These are phyloP conservation scores for Amitus sp. DNA, from an alignment of 2,888 invertebrate genomes.

Conservation along the genomic window DNA sequence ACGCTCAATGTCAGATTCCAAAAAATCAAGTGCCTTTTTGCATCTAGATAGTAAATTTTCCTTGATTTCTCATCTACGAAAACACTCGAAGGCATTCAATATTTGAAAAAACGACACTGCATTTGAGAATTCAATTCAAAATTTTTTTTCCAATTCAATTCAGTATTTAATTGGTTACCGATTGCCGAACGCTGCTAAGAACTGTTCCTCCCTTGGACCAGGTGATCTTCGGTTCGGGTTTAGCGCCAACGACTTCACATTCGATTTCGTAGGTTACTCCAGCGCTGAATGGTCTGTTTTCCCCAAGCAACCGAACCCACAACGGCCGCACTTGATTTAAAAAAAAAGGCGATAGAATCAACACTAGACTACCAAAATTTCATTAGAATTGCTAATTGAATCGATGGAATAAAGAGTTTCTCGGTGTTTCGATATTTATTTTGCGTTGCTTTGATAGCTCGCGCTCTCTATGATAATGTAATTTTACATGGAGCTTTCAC, in stretches of 20 bases:
- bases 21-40: too few species aligned
- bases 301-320: constrained; percentile 75
- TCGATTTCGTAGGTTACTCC: constrained; percentile 77
- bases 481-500: neutral
- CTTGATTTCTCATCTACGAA: too few species aligned
- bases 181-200: constrained; percentile 75
- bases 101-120: too few species aligned
- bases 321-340: constrained; percentile 73
- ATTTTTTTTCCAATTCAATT: too few species aligned
- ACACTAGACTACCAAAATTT: constrained; percentile 8
- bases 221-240: constrained; percentile 79
- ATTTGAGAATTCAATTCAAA: too few species aligned
- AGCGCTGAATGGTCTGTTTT: constrained; percentile 78
- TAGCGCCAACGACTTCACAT: constrained; percentile 79
- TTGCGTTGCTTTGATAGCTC: constrained; percentile 1
- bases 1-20: too few species aligned
- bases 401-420: neutral
- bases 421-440: constrained; percentile 10
- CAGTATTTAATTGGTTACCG: too few species aligned
- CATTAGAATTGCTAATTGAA: constrained; percentile 19
- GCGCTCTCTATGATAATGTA: constrained; percentile 5
- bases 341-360: too few species aligned
- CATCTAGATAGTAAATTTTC: too few species aligned
- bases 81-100: too few species aligned
- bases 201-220: constrained; percentile 81